These are phyloP conservation scores for Nothocercus julius DNA, from an alignment of 2,113 vertebrate species.

Conservation along the genomic window DNA sequence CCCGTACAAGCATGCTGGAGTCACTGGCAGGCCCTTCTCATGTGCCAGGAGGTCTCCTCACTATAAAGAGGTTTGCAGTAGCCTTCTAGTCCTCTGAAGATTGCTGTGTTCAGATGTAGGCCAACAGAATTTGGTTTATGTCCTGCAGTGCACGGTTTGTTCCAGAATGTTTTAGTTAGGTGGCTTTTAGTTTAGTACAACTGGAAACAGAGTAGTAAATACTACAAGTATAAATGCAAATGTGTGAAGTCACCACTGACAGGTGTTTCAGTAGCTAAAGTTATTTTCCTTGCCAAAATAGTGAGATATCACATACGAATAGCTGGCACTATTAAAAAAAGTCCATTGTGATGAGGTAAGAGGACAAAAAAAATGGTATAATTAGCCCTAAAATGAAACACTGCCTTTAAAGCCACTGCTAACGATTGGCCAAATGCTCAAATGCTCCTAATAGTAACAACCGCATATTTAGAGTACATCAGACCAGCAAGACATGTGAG, in stretches of 20 bases:
- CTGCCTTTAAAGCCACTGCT: neutral
- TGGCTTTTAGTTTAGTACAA: neutral
- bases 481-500: neutral
- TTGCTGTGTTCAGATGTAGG: neutral
- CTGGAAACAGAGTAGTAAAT: neutral
- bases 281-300: neutral
- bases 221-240: neutral
- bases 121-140: neutral
- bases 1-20: neutral
- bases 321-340: neutral
- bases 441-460: neutral
- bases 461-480: neutral
- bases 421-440: neutral
- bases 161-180: neutral
- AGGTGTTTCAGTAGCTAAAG: neutral
- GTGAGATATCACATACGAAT: neutral
- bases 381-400: slow-evolving; percentile 12
- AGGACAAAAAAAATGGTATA: neutral
- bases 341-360: neutral
- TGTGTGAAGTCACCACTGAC: neutral
- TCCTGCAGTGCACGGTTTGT: neutral
- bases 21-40: neutral
- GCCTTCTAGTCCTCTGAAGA: neutral
- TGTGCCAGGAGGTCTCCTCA: neutral
- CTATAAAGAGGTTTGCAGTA: neutral